phyloP scores from a whole-genome alignment of 2,113 vertebrate genomes.

The Sitta europaea region DNA sequence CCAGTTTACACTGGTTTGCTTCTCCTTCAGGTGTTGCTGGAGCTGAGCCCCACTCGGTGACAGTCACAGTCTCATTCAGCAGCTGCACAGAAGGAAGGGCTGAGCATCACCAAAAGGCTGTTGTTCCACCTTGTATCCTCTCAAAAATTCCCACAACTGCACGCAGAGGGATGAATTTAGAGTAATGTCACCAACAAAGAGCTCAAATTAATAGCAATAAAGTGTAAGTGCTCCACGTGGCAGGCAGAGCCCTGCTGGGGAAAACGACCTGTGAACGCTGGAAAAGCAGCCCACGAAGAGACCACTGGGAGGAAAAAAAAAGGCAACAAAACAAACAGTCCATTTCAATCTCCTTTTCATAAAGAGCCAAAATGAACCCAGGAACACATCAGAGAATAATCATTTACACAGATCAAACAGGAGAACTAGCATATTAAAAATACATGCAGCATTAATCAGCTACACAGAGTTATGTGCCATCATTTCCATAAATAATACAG shows the following conservation, averaged over 20 bases:
- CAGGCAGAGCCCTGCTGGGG: not conserved
- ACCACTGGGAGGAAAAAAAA: not conserved
- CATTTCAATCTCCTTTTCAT: constrained; percentile 29
- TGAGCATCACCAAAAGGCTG: not conserved
- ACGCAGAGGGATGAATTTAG: not conserved
- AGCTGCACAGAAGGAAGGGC: not conserved
- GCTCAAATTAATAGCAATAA: constrained; percentile 13
- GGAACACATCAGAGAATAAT: constrained; percentile 42
- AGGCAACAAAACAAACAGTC: constrained; percentile 48
- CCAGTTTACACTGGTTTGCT: not conserved
- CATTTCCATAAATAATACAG: constrained; percentile 66
- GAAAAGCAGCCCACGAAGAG: not conserved
- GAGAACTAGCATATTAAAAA: constrained; percentile 54
- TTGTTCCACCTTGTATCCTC: not conserved
- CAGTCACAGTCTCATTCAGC: not conserved
- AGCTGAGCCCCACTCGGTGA: not conserved
- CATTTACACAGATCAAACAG: constrained; percentile 66
- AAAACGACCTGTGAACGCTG: not conserved
- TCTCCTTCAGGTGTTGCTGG: not conserved
- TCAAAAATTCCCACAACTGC: not conserved
- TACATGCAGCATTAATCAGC: constrained; percentile 63
- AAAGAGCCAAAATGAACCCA: constrained; percentile 12
- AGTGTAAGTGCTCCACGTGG: not conserved
- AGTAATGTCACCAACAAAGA: not conserved
- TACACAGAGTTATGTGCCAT: constrained; percentile 28